Conservation (phyloP, 1,140 invertebrate species). For the Drosophila ficusphila region DNA sequence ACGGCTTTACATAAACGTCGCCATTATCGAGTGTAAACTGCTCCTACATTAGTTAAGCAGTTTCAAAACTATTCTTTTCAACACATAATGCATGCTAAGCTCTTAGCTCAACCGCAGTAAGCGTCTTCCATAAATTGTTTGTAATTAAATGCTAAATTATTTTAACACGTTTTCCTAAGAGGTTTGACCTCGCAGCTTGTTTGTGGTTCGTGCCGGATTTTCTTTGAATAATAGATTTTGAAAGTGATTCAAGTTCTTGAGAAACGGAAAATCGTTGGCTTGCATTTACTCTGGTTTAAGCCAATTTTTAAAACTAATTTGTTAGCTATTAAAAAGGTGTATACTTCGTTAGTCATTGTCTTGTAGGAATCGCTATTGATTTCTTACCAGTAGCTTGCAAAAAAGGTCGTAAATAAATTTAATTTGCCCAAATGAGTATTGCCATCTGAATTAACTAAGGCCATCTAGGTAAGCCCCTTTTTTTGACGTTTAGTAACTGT, state of each 20-base stretch:
- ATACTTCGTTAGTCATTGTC: background rate
- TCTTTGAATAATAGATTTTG: constrained; percentile 11
- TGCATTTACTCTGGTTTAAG: background rate
- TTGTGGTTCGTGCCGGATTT: constrained; percentile 34
- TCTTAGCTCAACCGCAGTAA: constrained; percentile 15
- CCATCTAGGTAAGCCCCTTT: background rate
- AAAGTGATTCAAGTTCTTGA: constrained; percentile 10
- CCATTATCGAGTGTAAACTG: background rate
- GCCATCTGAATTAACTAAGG: background rate
- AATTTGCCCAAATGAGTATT: background rate
- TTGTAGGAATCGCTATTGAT: background rate
- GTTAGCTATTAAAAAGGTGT: background rate
- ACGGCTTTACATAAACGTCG: constrained; percentile 13
- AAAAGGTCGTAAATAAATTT: background rate
- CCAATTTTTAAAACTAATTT: background rate
- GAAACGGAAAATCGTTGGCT: background rate
- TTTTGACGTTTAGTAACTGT: constrained; percentile 3
- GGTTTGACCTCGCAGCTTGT: constrained; percentile 23
- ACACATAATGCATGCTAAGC: constrained; percentile 10
- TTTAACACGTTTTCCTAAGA: constrained; percentile 33
- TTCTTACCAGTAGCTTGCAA: background rate
- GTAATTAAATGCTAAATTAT: constrained; percentile 46
- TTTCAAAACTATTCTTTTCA: constrained; percentile 10
- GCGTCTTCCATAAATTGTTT: constrained; percentile 32
- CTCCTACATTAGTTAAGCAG: background rate